Conservation (phyloP, 1,140 invertebrate genomes). For the Brachionus paranguensis region DNA sequence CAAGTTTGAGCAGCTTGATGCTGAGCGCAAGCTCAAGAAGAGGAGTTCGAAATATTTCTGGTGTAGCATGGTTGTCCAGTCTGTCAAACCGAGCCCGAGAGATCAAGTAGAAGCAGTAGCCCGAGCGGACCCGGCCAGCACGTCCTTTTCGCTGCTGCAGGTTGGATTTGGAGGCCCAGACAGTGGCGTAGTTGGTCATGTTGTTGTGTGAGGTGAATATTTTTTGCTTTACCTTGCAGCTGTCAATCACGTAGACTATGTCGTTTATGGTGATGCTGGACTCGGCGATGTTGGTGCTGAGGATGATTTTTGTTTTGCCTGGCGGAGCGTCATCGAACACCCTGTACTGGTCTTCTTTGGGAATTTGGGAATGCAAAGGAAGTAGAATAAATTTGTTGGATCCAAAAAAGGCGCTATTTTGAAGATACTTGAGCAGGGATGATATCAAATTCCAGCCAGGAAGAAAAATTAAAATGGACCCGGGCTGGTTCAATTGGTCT, state of each 20-base stretch:
- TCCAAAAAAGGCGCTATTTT: neutral
- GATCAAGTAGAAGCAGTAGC: slow-evolving; percentile 72
- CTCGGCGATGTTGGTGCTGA: slow-evolving; percentile 59
- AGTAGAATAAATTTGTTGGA: neutral
- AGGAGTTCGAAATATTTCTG: slow-evolving; percentile 91
- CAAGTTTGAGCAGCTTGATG: slow-evolving; percentile 56
- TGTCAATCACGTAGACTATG: slow-evolving; percentile 56
- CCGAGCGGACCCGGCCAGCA: slow-evolving; percentile 66
- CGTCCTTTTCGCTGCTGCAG: slow-evolving; percentile 64
- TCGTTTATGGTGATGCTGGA: slow-evolving; percentile 58
- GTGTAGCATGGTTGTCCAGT: slow-evolving; percentile 48
- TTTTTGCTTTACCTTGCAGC: slow-evolving; percentile 52
- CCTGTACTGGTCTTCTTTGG: neutral
- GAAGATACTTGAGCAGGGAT: neutral
- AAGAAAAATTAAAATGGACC: slow-evolving; percentile 20
- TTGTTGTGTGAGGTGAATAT: slow-evolving; percentile 53
- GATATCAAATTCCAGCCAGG: slow-evolving; percentile 23
- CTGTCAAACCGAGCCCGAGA: slow-evolving; percentile 51
- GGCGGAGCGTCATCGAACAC: slow-evolving; percentile 40
- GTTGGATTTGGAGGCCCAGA: slow-evolving; percentile 63
- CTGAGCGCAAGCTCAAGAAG: slow-evolving; percentile 68
- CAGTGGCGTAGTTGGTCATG: slow-evolving; percentile 56
- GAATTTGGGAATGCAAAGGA: slow-evolving; percentile 32
- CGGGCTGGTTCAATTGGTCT: neutral
- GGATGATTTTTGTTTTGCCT: slow-evolving; percentile 51